Evolutionary conservation across 2,797 vertebrate species (phyloP), one percentile per base, ranked within the genome.

Genomic region (Buphagus erythrorhynchus): DNA sequence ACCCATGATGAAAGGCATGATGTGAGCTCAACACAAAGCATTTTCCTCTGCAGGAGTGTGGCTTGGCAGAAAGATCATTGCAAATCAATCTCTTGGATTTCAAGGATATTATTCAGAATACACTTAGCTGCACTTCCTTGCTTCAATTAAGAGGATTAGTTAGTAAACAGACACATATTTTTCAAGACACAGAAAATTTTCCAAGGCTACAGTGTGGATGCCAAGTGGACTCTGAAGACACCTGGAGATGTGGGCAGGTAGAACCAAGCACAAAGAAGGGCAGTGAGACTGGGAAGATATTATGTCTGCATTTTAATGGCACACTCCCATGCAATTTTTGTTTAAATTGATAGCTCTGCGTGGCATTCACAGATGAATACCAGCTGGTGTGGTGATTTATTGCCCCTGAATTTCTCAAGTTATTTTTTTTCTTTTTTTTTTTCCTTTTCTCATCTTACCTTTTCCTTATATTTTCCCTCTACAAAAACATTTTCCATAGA

Each of bases 341-440:
- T 83, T 13, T 4, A 79, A 72, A 80, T 45, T 74, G 94, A 71
- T 94, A 75, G 92, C 76, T 92, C 85, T 73, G 75, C 87, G 76
- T 28, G 20, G 88, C 82, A 84, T 48, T 91, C 85, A 13, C 86
- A 94, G 91, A 96, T 96, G 95, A 96, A 97, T 96, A 94, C 95
- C 96, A 97, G 97, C 96, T 97, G 97, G 45, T 94, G 55, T 35
- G 38, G 85, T 96, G 96, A 97, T 97, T 97, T 96, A 96, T 92
- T 96, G 94, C 93, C 91, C 95, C 79, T 65, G 79, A 96, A 89
- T 95, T 96, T 96, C 94, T 96, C 96, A 82, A 96, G 81, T 96
- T 92, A 84, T 57, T 92, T 72, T 54, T 86, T 91, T 58, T 63
- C 10, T 12, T 61, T 48, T 36, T 14, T 67, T 62, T 57, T 55